Evolutionary conservation across 2,113 vertebrate species (phyloP).

Genomic region (Takifugu bimaculatus): DNA sequence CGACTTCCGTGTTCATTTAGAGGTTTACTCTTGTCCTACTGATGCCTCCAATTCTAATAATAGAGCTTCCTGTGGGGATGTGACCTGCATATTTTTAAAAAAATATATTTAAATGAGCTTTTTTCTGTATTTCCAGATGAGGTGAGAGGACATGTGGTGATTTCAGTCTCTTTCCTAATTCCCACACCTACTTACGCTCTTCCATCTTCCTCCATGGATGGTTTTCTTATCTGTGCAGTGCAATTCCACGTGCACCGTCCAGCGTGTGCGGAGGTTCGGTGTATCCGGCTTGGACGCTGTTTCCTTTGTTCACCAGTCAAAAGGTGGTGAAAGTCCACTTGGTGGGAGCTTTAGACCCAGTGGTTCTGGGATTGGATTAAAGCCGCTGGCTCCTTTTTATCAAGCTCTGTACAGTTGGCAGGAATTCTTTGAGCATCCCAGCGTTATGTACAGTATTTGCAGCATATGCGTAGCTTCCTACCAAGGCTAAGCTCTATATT

Average conservation of each 20-base stretch:
- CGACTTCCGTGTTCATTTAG: slow-evolving; percentile 31
- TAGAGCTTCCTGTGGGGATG: slow-evolving; percentile 10
- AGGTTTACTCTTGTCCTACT: slow-evolving; percentile 23
- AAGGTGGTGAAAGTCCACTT: slow-evolving; percentile 23
- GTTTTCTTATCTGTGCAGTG: slow-evolving; percentile 1
- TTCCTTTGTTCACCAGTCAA: slow-evolving; percentile 27
- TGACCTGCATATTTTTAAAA: not conserved
- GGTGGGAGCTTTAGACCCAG: slow-evolving; percentile 23
- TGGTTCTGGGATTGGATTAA: slow-evolving; percentile 35
- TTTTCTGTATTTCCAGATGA: not conserved
- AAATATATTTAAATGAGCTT: not conserved
- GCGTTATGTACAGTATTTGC: slow-evolving; percentile 16
- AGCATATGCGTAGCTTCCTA: slow-evolving; percentile 6
- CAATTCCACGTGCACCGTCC: slow-evolving; percentile 1
- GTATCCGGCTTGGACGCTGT: slow-evolving; percentile 17
- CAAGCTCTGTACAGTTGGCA: slow-evolving; percentile 38
- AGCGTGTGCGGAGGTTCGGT: slow-evolving; percentile 13
- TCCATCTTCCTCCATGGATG: slow-evolving; percentile 9
- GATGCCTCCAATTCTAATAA: slow-evolving; percentile 21
- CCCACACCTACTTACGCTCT: not conserved
- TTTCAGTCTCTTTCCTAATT: slow-evolving; percentile 3
- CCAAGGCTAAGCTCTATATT: not conserved
- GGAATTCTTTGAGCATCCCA: slow-evolving; percentile 6
- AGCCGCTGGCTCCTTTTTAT: slow-evolving; percentile 37
- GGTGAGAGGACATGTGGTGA: slow-evolving; percentile 2